These are phyloP conservation scores for Phalera bucephala DNA, from an alignment of 2,888 invertebrate species.

Conservation along the genomic window DNA sequence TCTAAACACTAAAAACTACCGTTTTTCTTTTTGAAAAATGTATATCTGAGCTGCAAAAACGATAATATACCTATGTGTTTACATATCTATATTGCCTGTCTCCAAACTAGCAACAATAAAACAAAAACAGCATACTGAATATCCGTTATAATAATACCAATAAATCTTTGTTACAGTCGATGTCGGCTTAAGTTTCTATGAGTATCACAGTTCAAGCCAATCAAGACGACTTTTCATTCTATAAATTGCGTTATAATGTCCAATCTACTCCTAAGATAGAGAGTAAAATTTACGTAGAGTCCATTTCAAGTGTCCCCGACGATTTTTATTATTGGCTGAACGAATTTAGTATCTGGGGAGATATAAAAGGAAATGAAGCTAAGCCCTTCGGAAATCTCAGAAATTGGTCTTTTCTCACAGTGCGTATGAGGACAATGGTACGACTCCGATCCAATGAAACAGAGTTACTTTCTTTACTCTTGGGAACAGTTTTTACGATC, in stretches of 20 bases:
- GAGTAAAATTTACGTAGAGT: constrained; percentile 72
- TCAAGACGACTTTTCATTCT: constrained; percentile 29
- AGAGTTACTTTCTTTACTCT: constrained; percentile 62
- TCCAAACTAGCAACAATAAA: too few relatives aligned
- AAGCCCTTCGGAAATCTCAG: constrained; percentile 82
- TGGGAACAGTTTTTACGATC: constrained; percentile 76
- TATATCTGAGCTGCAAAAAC: too few relatives aligned
- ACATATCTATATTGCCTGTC: too few relatives aligned
- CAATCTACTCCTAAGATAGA: constrained; percentile 57
- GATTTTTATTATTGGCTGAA: constrained; percentile 80
- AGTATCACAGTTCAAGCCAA: constrained; percentile 21
- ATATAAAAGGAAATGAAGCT: constrained; percentile 82
- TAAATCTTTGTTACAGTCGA: too few relatives aligned
- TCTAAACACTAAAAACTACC: too few relatives aligned
- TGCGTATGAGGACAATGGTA: constrained; percentile 77
- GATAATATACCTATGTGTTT: too few relatives aligned
- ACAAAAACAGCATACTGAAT: too few relatives aligned
- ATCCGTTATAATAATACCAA: too few relatives aligned
- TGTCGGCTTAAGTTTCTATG: constrained; percentile 10
- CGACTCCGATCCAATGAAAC: constrained; percentile 67
- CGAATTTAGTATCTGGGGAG: constrained; percentile 82
- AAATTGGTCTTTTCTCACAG: constrained; percentile 76
- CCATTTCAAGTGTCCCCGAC: constrained; percentile 69
- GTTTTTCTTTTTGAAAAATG: too few relatives aligned
- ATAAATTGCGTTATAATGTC: constrained; percentile 60